Evolutionary conservation across 2,888 invertebrate species (phyloP).

Genomic region (Endotricha flammealis): DNA sequence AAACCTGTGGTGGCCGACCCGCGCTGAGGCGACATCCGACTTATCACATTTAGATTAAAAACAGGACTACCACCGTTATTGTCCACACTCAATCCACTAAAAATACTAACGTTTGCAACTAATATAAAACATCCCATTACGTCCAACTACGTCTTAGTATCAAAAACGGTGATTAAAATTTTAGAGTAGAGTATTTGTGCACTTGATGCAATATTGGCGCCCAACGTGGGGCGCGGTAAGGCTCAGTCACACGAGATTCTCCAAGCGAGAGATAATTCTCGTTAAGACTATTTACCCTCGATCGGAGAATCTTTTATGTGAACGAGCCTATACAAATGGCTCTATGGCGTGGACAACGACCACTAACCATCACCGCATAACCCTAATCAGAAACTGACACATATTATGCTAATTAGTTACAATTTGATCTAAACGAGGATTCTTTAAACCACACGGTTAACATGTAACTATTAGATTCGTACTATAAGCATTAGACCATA

Average conservation of each 20-base stretch:
- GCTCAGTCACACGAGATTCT: no score
- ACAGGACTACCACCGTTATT: conserved; percentile 64
- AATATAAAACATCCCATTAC: conserved; percentile 49
- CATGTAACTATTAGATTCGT: conserved; percentile 59
- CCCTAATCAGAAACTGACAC: conserved; percentile 44
- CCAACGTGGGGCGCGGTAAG: conserved; percentile 23
- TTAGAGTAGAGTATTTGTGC: conserved; percentile 69
- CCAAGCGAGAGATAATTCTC: no score
- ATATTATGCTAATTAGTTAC: conserved; percentile 56
- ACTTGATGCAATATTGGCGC: conserved; percentile 39
- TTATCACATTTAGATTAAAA: conserved; percentile 53
- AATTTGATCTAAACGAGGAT: conserved; percentile 58
- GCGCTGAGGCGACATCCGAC: conserved; percentile 35
- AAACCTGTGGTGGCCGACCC: conserved; percentile 50
- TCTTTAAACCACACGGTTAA: conserved; percentile 48
- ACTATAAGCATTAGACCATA: conserved; percentile 66
- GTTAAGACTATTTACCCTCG: no score
- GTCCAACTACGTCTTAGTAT: conserved; percentile 45
- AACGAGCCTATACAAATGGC: no score
- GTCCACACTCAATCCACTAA: conserved; percentile 65
- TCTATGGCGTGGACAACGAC: no score
- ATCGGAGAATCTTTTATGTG: no score
- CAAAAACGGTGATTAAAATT: conserved; percentile 59
- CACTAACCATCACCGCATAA: conserved; percentile 34
- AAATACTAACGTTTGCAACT: conserved; percentile 65